phyloP scores from a whole-genome alignment of 2,797 vertebrate genomes.

The Zalophus californianus region DNA sequence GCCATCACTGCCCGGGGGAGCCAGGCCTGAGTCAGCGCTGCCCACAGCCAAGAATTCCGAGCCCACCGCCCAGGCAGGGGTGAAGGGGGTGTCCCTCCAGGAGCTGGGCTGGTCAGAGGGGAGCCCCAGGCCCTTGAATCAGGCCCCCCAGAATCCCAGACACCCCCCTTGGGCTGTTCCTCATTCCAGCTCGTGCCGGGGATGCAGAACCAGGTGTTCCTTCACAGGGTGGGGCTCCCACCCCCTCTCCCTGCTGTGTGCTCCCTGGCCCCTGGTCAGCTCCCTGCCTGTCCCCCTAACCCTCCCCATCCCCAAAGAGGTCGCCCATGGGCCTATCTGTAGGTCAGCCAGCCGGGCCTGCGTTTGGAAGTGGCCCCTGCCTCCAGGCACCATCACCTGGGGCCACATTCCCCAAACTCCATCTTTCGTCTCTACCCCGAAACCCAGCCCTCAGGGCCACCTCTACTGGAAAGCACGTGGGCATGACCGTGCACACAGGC shows the following conservation, averaged over 20 bases:
- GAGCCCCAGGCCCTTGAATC: not conserved
- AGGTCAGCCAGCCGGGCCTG: not conserved
- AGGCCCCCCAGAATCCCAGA: not conserved
- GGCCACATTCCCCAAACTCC: not conserved
- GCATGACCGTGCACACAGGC: not conserved
- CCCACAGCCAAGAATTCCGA: not conserved
- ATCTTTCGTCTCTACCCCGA: not conserved
- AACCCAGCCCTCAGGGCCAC: not conserved
- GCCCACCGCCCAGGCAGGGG: not conserved
- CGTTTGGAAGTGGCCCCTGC: not conserved
- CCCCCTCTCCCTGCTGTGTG: not conserved
- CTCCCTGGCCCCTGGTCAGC: not conserved
- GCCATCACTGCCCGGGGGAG: not conserved
- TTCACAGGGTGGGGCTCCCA: not conserved
- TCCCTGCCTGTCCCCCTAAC: not conserved
- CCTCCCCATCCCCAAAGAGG: not conserved
- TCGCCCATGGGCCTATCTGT: not conserved
- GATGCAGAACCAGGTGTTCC: not conserved
- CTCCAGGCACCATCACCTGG: not conserved
- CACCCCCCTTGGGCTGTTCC: not conserved
- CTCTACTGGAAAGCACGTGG: not conserved
- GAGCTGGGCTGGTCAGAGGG: not conserved
- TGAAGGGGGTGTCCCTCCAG: not conserved
- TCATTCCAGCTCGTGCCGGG: not conserved
- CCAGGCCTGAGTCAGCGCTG: not conserved